Evolutionary conservation across 2,888 invertebrate species (phyloP).

Genomic region (Apomyelois bistriatella): DNA sequence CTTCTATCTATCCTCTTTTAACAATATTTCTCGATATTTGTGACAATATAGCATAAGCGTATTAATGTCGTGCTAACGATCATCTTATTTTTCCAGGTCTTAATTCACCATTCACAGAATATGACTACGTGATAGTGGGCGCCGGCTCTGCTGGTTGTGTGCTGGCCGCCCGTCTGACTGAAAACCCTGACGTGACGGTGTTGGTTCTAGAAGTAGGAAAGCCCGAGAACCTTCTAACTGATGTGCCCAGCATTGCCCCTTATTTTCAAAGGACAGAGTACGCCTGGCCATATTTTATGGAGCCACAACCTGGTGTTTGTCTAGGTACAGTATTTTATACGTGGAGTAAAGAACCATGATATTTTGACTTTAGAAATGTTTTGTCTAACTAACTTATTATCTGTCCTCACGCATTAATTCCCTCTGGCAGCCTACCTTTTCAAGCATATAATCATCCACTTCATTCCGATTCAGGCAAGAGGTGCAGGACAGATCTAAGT

Average conservation of each 20-base stretch:
- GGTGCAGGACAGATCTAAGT: too few species aligned
- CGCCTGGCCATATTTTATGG: conserved; percentile 82
- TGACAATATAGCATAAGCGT: background rate
- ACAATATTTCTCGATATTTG: background rate
- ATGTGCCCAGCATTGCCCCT: conserved; percentile 75
- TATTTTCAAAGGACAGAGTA: conserved; percentile 80
- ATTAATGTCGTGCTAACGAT: background rate
- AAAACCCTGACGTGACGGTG: conserved; percentile 73
- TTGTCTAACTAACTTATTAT: too few species aligned
- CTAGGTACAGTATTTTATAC: too few species aligned
- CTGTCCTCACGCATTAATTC: too few species aligned
- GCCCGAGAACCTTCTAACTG: conserved; percentile 64
- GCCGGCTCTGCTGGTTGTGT: conserved; percentile 81
- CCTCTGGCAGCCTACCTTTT: too few species aligned
- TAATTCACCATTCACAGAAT: conserved; percentile 57
- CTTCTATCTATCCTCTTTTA: too few species aligned
- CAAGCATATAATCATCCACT: too few species aligned
- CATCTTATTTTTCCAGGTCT: conserved; percentile 49
- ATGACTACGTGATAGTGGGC: conserved; percentile 79
- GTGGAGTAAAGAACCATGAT: too few species aligned
- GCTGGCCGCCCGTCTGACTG: conserved; percentile 71
- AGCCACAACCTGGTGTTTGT: conserved; percentile 78
- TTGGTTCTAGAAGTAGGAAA: conserved; percentile 81
- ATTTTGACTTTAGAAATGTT: too few species aligned
- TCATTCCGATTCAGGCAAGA: too few species aligned